These are phyloP conservation scores for Poeciliopsis prolifica DNA, from an alignment of 2,113 vertebrate species.

Conservation along the genomic window DNA sequence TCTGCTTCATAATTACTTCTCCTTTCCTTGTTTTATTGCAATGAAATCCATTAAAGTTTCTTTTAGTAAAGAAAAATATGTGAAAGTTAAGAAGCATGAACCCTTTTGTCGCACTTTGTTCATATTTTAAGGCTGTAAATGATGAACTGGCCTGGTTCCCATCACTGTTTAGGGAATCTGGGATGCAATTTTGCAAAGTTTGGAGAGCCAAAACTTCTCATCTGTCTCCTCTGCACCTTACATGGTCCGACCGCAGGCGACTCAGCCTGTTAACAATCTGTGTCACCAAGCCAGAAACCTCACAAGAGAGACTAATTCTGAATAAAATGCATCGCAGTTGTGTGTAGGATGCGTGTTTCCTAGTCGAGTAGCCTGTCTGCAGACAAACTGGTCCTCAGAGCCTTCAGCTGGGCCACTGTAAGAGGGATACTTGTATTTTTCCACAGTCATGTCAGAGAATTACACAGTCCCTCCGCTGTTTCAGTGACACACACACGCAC, in stretches of 20 bases:
- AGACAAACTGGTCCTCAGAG: conserved; percentile 63
- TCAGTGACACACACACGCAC: conserved; percentile 54
- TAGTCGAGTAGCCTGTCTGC: conserved; percentile 25
- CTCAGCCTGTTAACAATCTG: conserved; percentile 65
- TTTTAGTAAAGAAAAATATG: not conserved
- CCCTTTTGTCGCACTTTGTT: not conserved
- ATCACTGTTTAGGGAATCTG: conserved; percentile 58
- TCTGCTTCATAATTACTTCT: too few relatives aligned
- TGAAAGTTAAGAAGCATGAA: not conserved
- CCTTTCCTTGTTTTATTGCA: too few relatives aligned
- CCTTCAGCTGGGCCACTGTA: conserved; percentile 61
- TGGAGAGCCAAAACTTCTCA: conserved; percentile 53
- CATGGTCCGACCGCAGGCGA: conserved; percentile 60
- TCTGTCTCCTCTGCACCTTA: conserved; percentile 57
- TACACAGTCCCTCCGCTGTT: conserved; percentile 74
- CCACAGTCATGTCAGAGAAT: conserved; percentile 75
- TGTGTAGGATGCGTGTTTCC: conserved; percentile 16
- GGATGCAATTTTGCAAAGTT: conserved; percentile 65
- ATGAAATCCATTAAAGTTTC: not conserved
- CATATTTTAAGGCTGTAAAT: conserved; percentile 40
- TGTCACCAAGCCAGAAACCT: conserved; percentile 65
- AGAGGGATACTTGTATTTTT: conserved; percentile 77
- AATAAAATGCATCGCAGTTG: conserved; percentile 32
- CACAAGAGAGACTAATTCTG: conserved; percentile 29
- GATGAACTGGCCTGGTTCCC: conserved; percentile 54